Conservation (phyloP, 2,113 vertebrate genomes). For the Callionymus lyra region DNA sequence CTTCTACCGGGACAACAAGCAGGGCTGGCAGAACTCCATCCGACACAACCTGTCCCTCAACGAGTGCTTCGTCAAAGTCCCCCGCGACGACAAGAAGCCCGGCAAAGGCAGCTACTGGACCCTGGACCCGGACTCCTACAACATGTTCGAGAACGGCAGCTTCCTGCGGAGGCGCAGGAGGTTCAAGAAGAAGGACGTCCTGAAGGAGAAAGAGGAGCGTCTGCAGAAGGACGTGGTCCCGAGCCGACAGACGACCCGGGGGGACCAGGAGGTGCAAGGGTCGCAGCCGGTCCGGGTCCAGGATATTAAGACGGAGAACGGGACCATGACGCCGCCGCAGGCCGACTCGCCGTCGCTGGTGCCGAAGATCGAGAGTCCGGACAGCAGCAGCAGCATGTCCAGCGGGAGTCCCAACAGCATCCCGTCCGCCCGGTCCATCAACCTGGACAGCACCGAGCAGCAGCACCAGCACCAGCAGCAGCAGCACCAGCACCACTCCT, state of each 20-base stretch:
- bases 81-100: constrained; percentile 86
- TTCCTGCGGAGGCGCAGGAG: constrained; percentile 79
- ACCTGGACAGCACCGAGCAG: constrained; percentile 74
- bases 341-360: constrained; percentile 79
- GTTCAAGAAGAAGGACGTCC: constrained; percentile 91
- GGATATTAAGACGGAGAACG: constrained; percentile 95
- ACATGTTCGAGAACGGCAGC: constrained; percentile 93
- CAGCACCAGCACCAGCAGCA: constrained; percentile 62
- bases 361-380: constrained; percentile 88
- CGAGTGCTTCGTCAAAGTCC: constrained; percentile 90
- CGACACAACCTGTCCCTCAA: constrained; percentile 90
- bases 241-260: constrained; percentile 58
- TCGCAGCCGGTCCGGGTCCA: constrained; percentile 79
- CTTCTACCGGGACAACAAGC: constrained; percentile 88
- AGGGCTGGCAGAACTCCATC: constrained; percentile 91
- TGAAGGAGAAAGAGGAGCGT: constrained; percentile 87
- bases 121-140: constrained; percentile 88
- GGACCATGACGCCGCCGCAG: constrained; percentile 79
- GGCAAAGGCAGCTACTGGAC: constrained; percentile 93
- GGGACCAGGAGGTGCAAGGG: constrained; percentile 62
- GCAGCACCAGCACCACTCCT: constrained; percentile 20
- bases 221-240: constrained; percentile 73
- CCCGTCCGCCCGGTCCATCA: constrained; percentile 72
- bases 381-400: constrained; percentile 87
- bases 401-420: constrained; percentile 81